phyloP scores from a whole-genome alignment of 2,113 vertebrate species.

The Planiliza haematocheilus region DNA sequence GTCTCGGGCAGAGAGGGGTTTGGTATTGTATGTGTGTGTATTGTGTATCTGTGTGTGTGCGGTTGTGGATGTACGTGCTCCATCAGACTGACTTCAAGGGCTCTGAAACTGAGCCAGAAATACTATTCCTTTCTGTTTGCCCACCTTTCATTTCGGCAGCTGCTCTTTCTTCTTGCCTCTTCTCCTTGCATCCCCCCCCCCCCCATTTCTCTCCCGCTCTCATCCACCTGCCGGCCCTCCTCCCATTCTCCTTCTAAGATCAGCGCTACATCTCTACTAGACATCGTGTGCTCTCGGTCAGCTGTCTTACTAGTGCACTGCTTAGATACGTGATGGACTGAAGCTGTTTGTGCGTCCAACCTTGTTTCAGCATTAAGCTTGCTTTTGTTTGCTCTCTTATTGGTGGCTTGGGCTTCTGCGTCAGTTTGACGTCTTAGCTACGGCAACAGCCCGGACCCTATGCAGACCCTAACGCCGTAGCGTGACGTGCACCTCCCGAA shows the following conservation, averaged over 20 bases:
- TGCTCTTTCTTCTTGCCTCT: conserved; percentile 59
- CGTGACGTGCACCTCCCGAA: too few relatives aligned
- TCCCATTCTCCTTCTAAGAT: conserved; percentile 56
- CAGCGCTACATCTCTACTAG: conserved; percentile 42
- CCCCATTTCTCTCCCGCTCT: conserved; percentile 39
- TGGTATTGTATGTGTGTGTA: conserved; percentile 52
- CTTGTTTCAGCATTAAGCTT: conserved; percentile 26
- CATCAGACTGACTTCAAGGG: conserved; percentile 68
- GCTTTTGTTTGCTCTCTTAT: not conserved
- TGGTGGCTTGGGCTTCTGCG: too few relatives aligned
- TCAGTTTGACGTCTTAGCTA: too few relatives aligned
- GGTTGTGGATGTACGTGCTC: conserved; percentile 23
- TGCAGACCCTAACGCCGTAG: too few relatives aligned
- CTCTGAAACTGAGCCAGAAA: conserved; percentile 56
- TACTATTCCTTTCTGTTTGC: conserved; percentile 46
- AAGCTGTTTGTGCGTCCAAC: conserved; percentile 43
- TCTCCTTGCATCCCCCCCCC: conserved; percentile 31
- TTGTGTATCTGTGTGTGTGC: conserved; percentile 4
- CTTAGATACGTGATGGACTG: conserved; percentile 50
- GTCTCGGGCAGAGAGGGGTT: conserved; percentile 48
- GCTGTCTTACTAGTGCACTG: conserved; percentile 41
- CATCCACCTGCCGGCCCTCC: conserved; percentile 18
- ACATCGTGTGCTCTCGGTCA: conserved; percentile 57
- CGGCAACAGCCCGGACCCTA: too few relatives aligned
- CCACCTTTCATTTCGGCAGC: conserved; percentile 58